These are phyloP conservation scores for Chrysolina haemoptera DNA, from an alignment of 2,888 invertebrate species.

Conservation along the genomic window DNA sequence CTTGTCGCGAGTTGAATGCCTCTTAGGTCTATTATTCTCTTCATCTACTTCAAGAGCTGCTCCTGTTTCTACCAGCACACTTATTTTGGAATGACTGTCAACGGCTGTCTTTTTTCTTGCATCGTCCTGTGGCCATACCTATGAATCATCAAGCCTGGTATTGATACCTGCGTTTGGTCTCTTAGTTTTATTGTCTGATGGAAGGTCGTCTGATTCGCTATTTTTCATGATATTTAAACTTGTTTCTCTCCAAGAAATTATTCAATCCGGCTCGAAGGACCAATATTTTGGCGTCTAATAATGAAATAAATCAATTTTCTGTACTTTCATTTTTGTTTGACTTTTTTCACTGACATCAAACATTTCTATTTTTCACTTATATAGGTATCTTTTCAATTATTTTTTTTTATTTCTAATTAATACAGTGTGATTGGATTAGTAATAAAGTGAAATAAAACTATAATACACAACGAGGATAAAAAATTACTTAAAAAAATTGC, in stretches of 20 bases:
- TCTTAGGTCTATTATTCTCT: not conserved
- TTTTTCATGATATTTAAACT: not conserved
- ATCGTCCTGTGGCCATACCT: not conserved
- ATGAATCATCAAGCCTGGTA: not conserved
- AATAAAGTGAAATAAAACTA: no score
- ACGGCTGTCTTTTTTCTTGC: not conserved
- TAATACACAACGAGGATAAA: no score
- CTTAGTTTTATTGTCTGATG: not conserved
- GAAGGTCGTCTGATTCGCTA: not conserved
- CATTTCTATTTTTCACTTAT: no score
- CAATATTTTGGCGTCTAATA: not conserved
- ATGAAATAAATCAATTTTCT: not conserved
- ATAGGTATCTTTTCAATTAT: no score
- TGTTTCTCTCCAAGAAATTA: not conserved
- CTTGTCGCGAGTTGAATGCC: not conserved
- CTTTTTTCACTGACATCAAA: no score
- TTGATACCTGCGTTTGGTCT: constrained; percentile 9
- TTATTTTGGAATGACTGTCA: not conserved
- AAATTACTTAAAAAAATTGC: no score
- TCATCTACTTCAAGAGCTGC: not conserved
- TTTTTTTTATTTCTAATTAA: no score
- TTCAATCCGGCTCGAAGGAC: constrained; percentile 5
- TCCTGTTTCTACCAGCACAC: not conserved
- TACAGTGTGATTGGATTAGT: no score
- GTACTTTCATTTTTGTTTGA: no score